These are phyloP conservation scores for Vireo griseus DNA, from an alignment of 2,797 vertebrate species.

Conservation along the genomic window DNA sequence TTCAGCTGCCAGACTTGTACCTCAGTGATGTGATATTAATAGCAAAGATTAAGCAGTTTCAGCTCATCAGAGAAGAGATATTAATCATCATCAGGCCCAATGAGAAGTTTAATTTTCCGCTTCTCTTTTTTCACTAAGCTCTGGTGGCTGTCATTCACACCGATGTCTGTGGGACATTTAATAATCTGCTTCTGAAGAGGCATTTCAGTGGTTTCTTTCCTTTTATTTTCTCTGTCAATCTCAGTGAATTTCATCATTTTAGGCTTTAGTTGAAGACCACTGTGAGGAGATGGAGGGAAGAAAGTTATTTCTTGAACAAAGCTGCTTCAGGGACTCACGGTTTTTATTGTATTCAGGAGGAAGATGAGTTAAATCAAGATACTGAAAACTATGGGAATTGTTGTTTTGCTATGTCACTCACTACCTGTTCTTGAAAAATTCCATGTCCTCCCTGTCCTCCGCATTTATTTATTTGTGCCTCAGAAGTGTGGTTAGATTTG, in stretches of 20 bases:
- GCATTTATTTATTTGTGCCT: background rate
- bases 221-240: slow-evolving; percentile 18
- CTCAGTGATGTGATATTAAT: slow-evolving; percentile 62
- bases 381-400: background rate
- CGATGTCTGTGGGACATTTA: background rate
- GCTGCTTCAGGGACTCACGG: background rate
- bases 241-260: background rate
- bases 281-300: slow-evolving; percentile 6
- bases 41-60: slow-evolving; percentile 58
- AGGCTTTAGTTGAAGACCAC: slow-evolving; percentile 44
- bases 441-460: background rate
- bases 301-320: background rate
- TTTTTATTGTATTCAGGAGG: background rate
- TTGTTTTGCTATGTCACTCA: background rate
- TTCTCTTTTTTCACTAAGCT: slow-evolving; percentile 12
- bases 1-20: slow-evolving; percentile 12
- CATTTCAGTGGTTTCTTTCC: slow-evolving; percentile 23
- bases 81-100: slow-evolving; percentile 70
- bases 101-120: slow-evolving; percentile 63
- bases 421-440: background rate
- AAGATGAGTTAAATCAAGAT: background rate
- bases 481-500: background rate
- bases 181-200: slow-evolving; percentile 26
- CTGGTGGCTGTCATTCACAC: background rate
- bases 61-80: slow-evolving; percentile 60